Conservation (phyloP, 2,888 invertebrate genomes). For the Heteropelma amictum region DNA sequence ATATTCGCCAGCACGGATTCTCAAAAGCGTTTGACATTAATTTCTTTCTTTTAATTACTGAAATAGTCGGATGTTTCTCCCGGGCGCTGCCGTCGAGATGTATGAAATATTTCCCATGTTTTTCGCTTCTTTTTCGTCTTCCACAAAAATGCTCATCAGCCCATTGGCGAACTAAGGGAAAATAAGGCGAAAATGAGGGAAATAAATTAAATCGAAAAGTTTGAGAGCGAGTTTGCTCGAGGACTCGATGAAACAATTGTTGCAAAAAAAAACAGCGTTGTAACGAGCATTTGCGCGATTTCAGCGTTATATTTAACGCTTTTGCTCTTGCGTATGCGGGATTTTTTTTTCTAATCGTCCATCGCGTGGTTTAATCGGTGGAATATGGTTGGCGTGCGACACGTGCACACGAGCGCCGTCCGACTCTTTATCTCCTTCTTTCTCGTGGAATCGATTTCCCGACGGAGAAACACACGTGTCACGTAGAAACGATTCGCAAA, state of each 20-base stretch:
- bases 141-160: no score
- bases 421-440: constrained; percentile 6
- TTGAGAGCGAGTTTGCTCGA: no score
- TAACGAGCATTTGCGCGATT: no score
- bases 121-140: no score
- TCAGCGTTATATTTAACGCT: no score
- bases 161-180: no score
- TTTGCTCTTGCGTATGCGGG: no score
- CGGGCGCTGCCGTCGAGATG: background rate
- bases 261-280: no score
- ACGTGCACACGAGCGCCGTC: background rate
- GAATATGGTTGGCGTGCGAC: background rate
- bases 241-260: no score
- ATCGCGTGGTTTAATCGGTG: background rate
- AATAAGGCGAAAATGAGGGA: no score
- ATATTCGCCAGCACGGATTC: background rate
- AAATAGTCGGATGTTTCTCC: constrained; percentile 10
- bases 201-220: no score
- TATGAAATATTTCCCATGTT: background rate
- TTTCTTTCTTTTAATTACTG: constrained; percentile 32
- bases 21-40: constrained; percentile 5
- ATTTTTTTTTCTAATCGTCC: no score
- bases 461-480: constrained; percentile 43
- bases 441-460: constrained; percentile 43
- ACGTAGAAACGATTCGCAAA: constrained; percentile 49